Conservation (phyloP, 2,113 vertebrate species). For the Elachura formosa region DNA sequence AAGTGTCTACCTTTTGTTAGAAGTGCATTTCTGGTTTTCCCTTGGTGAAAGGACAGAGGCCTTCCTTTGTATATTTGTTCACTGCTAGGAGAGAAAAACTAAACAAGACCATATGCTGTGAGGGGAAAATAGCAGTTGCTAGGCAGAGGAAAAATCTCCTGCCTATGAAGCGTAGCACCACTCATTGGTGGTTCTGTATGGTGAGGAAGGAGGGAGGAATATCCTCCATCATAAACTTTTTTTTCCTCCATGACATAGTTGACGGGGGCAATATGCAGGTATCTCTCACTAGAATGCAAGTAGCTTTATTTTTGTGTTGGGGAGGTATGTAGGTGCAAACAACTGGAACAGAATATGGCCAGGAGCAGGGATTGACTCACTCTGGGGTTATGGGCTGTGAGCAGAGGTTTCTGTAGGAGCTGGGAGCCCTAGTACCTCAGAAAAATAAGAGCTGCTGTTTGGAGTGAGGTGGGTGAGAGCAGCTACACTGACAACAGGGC, state of each 20-base stretch:
- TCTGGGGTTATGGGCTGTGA: background rate
- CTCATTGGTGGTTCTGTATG: background rate
- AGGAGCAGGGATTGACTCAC: rapidly evolving
- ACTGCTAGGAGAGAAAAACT: background rate
- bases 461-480: background rate
- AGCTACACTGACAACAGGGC: background rate
- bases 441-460: background rate
- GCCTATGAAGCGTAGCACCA: background rate
- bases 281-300: background rate
- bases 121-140: background rate
- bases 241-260: rapidly evolving
- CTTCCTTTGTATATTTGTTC: constrained; percentile 6
- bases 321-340: background rate
- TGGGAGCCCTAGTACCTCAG: rapidly evolving
- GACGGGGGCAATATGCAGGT: background rate
- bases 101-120: background rate
- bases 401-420: background rate
- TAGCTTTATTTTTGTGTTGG: background rate
- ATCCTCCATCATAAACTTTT: rapidly evolving
- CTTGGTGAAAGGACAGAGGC: background rate
- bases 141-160: background rate
- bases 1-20: constrained; percentile 3
- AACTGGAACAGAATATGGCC: background rate
- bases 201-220: background rate
- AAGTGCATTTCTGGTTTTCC: background rate